Evolutionary conservation across 2,113 vertebrate genomes (phyloP), one percentile per base, ranked within the genome.

Genomic region (Nerophis ophidion): DNA sequence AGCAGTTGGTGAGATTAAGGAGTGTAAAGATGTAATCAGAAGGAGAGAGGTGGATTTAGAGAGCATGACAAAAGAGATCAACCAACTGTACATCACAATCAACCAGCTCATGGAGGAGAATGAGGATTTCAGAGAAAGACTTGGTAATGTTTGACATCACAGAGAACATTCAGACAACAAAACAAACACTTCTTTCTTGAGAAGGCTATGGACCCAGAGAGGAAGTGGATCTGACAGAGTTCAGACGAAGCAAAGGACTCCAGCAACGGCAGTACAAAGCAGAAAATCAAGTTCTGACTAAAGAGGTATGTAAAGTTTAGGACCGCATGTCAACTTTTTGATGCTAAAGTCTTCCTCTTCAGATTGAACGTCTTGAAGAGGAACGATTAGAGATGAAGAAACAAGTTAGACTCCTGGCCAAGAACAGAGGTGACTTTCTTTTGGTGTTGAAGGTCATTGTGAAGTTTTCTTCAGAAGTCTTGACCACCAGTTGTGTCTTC

Each of bases 341-440:
- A 14, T 15, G 36, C 9, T 40, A 11, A 10, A 38, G 12, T 42
- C 16, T 19, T 47, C 45, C 3, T 56, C 38, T 49, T 9, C 72
- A 98, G 96, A 95, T 98, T 69, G 96, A 98, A 84, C 90, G 86
- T 47, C 87, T 98, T 2, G 97, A 99, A 80, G 95, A 98, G 71
- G 97, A 99, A 74, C 83, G 95, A 54, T 83, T 98, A 68, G 90
- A 92, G 65, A 83, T 98, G 60, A 99, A 98, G 88, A 92, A 92
- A 76, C 91, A 93, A 52, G 75, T 98, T 76, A 89, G 94, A 70
- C 81, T 78, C 36, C 83, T 98, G 76, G 95, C 90, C 75, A 94
- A 96, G 75, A 93, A 95, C 62, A 93, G 90, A 90, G 95, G 94
- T 90, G 86, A 80, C 12, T 14, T 44, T 4, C 10, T 44, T 44